phyloP scores from a whole-genome alignment of 2,113 vertebrate species.

The Shinisaurus crocodilurus region DNA sequence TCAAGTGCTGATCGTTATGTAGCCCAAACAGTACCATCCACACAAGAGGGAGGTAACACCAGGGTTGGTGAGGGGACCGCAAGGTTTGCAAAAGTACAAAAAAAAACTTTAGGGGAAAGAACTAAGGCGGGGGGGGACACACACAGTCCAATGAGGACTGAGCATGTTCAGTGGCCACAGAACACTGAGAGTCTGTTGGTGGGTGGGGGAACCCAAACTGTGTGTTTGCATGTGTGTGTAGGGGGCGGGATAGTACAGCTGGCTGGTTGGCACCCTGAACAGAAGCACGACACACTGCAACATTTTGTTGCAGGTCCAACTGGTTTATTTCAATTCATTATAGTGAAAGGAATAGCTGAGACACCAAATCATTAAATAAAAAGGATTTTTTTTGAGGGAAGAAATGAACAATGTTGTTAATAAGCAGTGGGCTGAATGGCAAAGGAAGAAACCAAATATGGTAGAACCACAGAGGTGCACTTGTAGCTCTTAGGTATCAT shows the following conservation, averaged over 20 bases:
- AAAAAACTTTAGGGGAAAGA: too few species aligned
- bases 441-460: background rate
- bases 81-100: background rate
- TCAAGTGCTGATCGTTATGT: background rate
- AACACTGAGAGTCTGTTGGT: too few species aligned
- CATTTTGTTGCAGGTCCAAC: background rate
- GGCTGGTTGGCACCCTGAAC: background rate
- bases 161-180: too few species aligned
- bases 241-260: too few species aligned
- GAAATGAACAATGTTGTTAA: too few species aligned
- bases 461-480: background rate
- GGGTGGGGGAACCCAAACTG: too few species aligned
- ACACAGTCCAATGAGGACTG: too few species aligned
- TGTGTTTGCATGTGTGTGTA: background rate
- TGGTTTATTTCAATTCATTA: background rate
- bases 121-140: too few species aligned
- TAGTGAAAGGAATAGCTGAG: background rate
- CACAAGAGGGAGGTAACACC: background rate
- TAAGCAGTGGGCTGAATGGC: background rate
- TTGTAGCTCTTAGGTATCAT: background rate
- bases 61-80: background rate
- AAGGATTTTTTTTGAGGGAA: background rate
- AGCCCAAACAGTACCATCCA: background rate
- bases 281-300: background rate
- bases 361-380: background rate